These are phyloP conservation scores for Cyprinella venusta DNA, from an alignment of 2,797 vertebrate species.

Conservation along the genomic window DNA sequence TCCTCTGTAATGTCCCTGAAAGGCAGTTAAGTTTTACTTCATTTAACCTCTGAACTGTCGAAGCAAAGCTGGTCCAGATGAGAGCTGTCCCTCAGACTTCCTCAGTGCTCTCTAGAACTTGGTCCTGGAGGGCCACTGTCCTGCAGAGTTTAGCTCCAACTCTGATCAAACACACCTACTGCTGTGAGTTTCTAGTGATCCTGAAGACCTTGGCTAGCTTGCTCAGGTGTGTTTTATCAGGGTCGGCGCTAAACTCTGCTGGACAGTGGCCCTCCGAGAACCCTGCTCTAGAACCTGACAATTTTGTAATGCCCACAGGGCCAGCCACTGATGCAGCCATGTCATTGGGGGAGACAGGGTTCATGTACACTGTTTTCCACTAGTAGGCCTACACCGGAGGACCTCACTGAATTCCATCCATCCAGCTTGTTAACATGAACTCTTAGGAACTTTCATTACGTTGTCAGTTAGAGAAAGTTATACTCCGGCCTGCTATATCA, in stretches of 20 bases:
- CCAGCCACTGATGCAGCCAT: slow-evolving; percentile 69
- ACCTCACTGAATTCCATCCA: slow-evolving; percentile 23
- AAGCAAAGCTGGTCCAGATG: slow-evolving; percentile 64
- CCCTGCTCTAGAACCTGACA: slow-evolving; percentile 62
- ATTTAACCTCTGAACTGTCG: slow-evolving; percentile 72
- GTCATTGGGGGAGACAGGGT: slow-evolving; percentile 63
- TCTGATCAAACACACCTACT: no score
- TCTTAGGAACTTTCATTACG: slow-evolving; percentile 68
- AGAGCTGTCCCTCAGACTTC: slow-evolving; percentile 10
- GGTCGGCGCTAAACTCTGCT: no score
- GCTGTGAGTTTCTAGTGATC: no score
- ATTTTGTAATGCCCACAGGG: slow-evolving; percentile 75
- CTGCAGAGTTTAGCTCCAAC: no score
- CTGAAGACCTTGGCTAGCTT: no score
- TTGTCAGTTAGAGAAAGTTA: slow-evolving; percentile 81
- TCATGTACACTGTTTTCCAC: slow-evolving; percentile 52
- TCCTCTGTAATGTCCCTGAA: slow-evolving; percentile 70
- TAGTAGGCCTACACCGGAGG: slow-evolving; percentile 22
- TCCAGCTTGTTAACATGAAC: slow-evolving; percentile 49
- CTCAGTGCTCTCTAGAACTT: neutral
- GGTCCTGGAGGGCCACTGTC: no score
- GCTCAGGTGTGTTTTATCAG: no score
- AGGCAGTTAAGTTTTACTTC: slow-evolving; percentile 77
- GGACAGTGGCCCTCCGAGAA: no score
- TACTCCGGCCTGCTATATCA: slow-evolving; percentile 78